Evolutionary conservation across 2,888 invertebrate species (phyloP).

Genomic region (Nephrocerus scutellatus): DNA sequence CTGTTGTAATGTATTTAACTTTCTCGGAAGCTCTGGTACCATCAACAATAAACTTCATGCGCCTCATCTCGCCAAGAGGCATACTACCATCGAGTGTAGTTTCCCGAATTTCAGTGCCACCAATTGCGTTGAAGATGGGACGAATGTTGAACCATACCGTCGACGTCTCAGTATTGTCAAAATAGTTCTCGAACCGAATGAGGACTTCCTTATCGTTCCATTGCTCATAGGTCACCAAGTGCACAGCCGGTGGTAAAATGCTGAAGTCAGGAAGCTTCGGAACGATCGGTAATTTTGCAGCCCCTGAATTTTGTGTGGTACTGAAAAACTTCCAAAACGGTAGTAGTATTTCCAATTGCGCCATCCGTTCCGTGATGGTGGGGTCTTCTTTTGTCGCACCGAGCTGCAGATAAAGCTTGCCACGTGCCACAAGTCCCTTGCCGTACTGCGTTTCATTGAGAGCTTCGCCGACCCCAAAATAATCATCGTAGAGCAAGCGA

Average conservation of each 20-base stretch:
- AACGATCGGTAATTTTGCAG: too few species aligned
- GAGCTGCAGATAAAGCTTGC: constrained; percentile 56
- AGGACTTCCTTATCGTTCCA: constrained; percentile 59
- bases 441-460: constrained; percentile 73
- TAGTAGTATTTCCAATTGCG: constrained; percentile 53
- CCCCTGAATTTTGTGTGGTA: too few species aligned
- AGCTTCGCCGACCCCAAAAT: constrained; percentile 87
- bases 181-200: constrained; percentile 71
- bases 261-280: too few species aligned
- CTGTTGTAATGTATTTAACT: constrained; percentile 29
- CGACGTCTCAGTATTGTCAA: constrained; percentile 51
- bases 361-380: constrained; percentile 47
- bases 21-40: constrained; percentile 26
- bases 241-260: constrained; percentile 66
- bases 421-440: constrained; percentile 62
- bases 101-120: constrained; percentile 57
- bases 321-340: constrained; percentile 59
- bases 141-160: constrained; percentile 37
- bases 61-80: constrained; percentile 51
- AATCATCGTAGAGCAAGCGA: constrained; percentile 76
- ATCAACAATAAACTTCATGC: constrained; percentile 42
- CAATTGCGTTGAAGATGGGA: constrained; percentile 52
- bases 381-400: constrained; percentile 38
- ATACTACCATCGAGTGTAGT: constrained; percentile 65
- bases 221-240: constrained; percentile 73